These are phyloP conservation scores for Latrodectus elegans DNA, from an alignment of 2,888 invertebrate genomes.

Conservation along the genomic window DNA sequence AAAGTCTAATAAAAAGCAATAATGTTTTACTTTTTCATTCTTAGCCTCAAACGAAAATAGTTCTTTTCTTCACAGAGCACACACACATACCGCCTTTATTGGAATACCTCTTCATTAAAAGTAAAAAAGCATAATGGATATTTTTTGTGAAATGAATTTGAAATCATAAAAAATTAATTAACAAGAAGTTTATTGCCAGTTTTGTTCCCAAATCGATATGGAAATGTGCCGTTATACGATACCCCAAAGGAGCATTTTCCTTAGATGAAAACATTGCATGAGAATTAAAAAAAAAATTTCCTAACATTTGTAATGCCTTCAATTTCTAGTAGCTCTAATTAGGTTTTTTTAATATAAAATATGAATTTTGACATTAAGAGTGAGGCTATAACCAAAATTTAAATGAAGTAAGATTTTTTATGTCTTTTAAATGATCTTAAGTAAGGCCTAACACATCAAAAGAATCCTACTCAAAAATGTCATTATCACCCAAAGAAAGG, in stretches of 20 bases:
- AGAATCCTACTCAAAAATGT: no score
- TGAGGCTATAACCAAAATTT: no score
- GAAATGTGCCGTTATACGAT: background rate
- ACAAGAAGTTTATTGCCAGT: slow-evolving; percentile 30
- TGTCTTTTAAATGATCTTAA: no score
- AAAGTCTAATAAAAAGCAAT: background rate
- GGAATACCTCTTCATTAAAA: background rate
- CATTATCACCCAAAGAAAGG: no score
- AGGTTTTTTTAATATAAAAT: slow-evolving; percentile 23
- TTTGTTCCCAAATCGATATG: background rate
- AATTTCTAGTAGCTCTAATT: slow-evolving; percentile 41
- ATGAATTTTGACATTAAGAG: no score
- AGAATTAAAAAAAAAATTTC: slow-evolving; percentile 16
- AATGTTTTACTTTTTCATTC: background rate
- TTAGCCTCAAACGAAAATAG: background rate
- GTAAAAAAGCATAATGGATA: background rate
- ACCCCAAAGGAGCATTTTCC: slow-evolving; percentile 22
- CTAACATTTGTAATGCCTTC: slow-evolving; percentile 18
- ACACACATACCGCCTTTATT: background rate
- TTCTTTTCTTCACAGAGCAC: background rate
- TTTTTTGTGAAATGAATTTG: slow-evolving; percentile 1
- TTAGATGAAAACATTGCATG: background rate
- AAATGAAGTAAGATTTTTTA: no score
- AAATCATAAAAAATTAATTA: slow-evolving; percentile 48
- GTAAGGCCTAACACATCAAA: no score